Evolutionary conservation across 2,888 invertebrate species (phyloP), one percentile per base, ranked within the genome.

Genomic region (Zaprionus bogoriensis): DNA sequence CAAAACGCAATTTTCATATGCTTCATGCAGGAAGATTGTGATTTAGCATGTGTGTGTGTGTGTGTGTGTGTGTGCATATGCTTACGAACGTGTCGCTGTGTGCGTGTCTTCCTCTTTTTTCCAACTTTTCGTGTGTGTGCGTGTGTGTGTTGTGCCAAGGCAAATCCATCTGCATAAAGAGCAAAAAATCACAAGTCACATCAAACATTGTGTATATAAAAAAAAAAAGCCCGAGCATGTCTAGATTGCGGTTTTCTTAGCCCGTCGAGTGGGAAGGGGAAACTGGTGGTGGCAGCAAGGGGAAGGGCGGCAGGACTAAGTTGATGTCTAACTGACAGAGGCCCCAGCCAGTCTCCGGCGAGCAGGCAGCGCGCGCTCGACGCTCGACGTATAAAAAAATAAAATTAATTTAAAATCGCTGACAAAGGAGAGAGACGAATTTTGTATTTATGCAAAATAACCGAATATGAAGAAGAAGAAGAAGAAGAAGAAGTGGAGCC

Each of bases 371-470:
- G 44, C 27, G 20, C 10, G 47, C 7, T 25, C 42, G 46, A 38
- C n/a, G 20, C 17, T 10, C 5, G 54, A 32, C 46, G 59, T 23
- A 57, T 32, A 53, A 58, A 67, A 63, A 71, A 72, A 71, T 77
- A 57, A 74, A 74, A 74, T 76, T 81, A 79, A 80, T 81, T 81
- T 79, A 77, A 80, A 80, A 77, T 75, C 73, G 79, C 81, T 81
- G 75, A 77, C 81, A 79, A 75, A 79, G 70, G 53, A 65, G 67
- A 50, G 55, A 27, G 44, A 52, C 52, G 60, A 62, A 58, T 58
- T 55, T 64, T 36, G 69, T 74, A 75, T 81, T 80, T 81, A 77
- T 81, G 81, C 74, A 78, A 80, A 80, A 69, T 61, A 76, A 64
- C 47, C 57, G 41, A 66, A 60, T 41, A 41, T 41, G 20, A 41